Percentiles rank a stretch among this genome's conserved stretches.
These are phyloP conservation scores for Troglohyphantes excavatus DNA, from an alignment of 2,888 invertebrate species.

Conservation along the genomic window DNA sequence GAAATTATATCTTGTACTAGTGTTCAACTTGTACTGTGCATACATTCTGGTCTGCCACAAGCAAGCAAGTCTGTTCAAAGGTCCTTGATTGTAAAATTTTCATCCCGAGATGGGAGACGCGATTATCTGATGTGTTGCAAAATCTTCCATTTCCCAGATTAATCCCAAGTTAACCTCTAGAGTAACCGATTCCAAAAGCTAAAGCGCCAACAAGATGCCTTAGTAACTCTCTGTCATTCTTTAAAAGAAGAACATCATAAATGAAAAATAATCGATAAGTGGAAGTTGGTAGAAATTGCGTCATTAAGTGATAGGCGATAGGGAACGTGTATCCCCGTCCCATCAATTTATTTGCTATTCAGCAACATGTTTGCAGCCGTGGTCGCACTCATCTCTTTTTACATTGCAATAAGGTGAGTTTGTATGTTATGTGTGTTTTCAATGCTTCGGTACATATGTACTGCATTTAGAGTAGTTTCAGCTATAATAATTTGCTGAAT, in stretches of 20 bases:
- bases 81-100: not conserved
- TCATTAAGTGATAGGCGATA: conserved; percentile 37
- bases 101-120: not conserved
- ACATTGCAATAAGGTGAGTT: conserved; percentile 66
- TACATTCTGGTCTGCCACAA: not conserved
- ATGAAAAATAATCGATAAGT: conserved; percentile 41
- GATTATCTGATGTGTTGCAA: conserved; percentile 20
- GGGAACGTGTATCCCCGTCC: not conserved
- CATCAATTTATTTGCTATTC: conserved; percentile 6
- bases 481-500: too few relatives aligned
- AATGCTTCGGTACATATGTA: too few relatives aligned
- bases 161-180: conserved; percentile 7
- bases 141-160: not conserved
- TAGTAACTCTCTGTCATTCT: conserved; percentile 7
- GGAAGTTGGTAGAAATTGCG: conserved; percentile 34
- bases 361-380: conserved; percentile 62
- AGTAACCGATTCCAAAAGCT: conserved; percentile 2
- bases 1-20: too few relatives aligned
- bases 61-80: not conserved
- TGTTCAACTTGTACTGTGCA: too few relatives aligned
- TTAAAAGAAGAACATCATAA: conserved; percentile 4
- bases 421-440: not conserved
- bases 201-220: conserved; percentile 22
- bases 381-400: conserved; percentile 52
- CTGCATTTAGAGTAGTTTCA: too few relatives aligned